These are phyloP conservation scores for Pogonocherus hispidulus DNA, from an alignment of 2,888 invertebrate genomes.

Conservation along the genomic window DNA sequence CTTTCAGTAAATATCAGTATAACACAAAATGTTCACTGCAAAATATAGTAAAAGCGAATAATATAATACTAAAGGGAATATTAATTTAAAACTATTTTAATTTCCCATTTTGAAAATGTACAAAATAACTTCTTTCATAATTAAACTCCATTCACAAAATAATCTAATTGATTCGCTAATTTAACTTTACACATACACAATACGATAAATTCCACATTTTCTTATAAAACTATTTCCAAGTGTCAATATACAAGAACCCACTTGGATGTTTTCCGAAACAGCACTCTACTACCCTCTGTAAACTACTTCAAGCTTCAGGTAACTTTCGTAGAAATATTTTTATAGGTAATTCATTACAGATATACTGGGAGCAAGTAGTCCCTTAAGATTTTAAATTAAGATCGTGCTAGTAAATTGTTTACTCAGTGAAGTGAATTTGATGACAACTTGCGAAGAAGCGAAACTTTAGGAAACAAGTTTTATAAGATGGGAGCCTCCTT, in stretches of 20 bases:
- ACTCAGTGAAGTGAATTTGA: not conserved
- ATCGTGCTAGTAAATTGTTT: not conserved
- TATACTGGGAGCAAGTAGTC: not conserved
- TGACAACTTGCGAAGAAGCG: not conserved
- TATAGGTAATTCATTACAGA: not conserved
- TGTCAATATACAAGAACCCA: not conserved
- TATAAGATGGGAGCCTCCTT: too few relatives aligned
- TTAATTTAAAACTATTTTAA: too few relatives aligned
- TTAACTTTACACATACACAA: not conserved
- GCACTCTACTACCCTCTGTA: not conserved
- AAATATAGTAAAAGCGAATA: too few relatives aligned
- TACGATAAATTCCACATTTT: not conserved
- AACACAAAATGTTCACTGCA: too few relatives aligned
- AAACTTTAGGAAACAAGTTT: not conserved
- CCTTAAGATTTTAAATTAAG: not conserved
- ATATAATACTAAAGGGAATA: too few relatives aligned
- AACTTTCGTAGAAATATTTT: not conserved
- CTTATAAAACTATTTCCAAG: not conserved
- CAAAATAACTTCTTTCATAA: too few relatives aligned
- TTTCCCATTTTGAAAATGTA: too few relatives aligned
- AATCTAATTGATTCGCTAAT: too few relatives aligned
- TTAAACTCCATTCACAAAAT: too few relatives aligned
- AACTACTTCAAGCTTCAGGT: constrained; percentile 1
- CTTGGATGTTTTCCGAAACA: not conserved
- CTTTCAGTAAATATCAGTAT: too few relatives aligned